Evolutionary conservation across 2,113 vertebrate species (phyloP).

Genomic region (Cricetomys ansorgei): DNA sequence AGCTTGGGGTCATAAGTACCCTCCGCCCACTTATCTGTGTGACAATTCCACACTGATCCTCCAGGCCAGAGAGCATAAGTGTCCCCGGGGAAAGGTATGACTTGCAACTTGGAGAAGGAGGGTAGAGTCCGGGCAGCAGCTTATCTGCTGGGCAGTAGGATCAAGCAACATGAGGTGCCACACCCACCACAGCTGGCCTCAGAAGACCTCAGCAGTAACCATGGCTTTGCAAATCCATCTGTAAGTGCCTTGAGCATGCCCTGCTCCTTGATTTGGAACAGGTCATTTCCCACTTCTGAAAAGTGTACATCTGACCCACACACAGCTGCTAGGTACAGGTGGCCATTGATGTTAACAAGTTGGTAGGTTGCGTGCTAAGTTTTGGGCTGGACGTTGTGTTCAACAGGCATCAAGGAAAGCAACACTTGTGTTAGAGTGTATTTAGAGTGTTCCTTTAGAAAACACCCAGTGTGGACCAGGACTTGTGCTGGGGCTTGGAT

Average conservation of each 20-base stretch:
- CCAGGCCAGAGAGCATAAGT: background rate
- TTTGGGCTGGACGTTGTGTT: background rate
- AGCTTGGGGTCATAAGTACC: too few species aligned
- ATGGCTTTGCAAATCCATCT: background rate
- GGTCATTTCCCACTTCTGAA: background rate
- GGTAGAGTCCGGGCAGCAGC: background rate
- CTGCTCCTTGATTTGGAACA: background rate
- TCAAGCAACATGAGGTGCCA: too few species aligned
- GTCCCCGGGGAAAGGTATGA: background rate
- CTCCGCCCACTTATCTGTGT: too few species aligned
- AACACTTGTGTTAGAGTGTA: background rate
- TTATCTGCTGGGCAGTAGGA: too few species aligned
- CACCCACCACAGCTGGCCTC: background rate
- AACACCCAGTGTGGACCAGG: background rate
- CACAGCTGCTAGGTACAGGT: background rate
- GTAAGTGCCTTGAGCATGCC: background rate
- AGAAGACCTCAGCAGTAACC: background rate
- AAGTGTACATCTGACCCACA: background rate
- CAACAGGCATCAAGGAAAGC: background rate
- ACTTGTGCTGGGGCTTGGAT: background rate
- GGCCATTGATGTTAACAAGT: too few species aligned
- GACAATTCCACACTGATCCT: too few species aligned
- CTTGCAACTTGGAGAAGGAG: background rate
- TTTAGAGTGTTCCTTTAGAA: background rate
- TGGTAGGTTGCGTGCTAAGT: too few species aligned